These are phyloP conservation scores for Bungarus multicinctus DNA, from an alignment of 2,113 vertebrate genomes.

Conservation along the genomic window DNA sequence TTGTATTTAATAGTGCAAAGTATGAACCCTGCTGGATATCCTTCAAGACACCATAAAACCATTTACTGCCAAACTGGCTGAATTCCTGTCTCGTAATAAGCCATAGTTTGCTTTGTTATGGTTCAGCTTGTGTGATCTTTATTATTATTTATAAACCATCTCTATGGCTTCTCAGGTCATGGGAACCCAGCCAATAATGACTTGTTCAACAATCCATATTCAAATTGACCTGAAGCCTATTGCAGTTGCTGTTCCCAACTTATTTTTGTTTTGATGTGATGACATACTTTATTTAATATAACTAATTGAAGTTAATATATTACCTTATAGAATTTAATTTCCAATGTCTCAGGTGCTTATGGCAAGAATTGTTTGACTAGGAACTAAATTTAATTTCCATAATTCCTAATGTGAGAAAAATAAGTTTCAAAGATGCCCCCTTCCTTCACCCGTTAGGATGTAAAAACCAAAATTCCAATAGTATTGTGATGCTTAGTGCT, in stretches of 20 bases:
- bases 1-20: neutral
- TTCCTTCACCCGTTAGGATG: neutral
- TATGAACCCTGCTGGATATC: neutral
- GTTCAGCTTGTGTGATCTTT: neutral
- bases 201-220: neutral
- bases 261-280: neutral
- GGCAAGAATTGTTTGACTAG: neutral
- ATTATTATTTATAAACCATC: neutral
- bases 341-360: neutral
- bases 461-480: neutral
- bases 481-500: neutral
- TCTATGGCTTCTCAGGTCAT: neutral
- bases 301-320: neutral
- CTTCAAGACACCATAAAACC: neutral
- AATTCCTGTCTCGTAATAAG: neutral
- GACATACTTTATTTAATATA: neutral
- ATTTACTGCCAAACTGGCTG: neutral
- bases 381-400: neutral
- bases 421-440: neutral
- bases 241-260: neutral
- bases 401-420: neutral
- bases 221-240: neutral
- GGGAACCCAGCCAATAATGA: neutral
- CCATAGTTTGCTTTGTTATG: neutral
- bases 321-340: neutral